Evolutionary conservation across 2,113 vertebrate genomes (phyloP), one percentile per base, ranked within the genome.

Genomic region (Trichomycterus rosablanca): DNA sequence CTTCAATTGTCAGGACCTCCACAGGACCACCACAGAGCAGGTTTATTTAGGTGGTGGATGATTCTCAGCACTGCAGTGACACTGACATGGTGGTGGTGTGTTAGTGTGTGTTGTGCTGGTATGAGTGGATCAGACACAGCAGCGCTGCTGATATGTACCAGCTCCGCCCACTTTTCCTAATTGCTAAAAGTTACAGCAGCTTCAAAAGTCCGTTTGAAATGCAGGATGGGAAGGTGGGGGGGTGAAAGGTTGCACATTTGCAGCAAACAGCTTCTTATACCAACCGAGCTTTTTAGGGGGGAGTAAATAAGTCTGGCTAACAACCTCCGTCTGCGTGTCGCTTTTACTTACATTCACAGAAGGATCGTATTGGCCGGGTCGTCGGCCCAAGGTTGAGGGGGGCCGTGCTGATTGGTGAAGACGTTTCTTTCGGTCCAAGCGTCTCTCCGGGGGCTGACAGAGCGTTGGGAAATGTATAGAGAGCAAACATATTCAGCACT

Each of bases 251-350:
- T n/a, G n/a, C n/a, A n/a, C n/a, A 57, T 60, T 42, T 20, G 48
- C 14, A 12, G 26, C 34, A 28, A 19, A 53, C 15, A 23, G 26
- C 39, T 54, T 53, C 37, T 53, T 43, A 63, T 39, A 52, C 24
- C 24, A 44, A 42, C 51, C 26, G 19, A 49, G 65, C 40, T 56
- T 65, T 62, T 46, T 30, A 30, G 42, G 44, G 26, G 62, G 65
- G 79, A 79, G 76, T 84, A 81, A 87, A 84, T 81, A 81, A 75
- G 76, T 64, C 79, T 76, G 66, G 70, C 75, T 85, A 83, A 83
- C 78, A 81, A 73, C 78, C 76, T 75, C 78, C 80, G 76, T 81
- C 81, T 79, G 74, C 44, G 72, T 77, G 80, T 83, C 83, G 80
- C 77, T 80, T 80, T 74, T 48, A 76, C 73, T 86, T 83, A 77